Evolutionary conservation across 2,113 vertebrate species (phyloP).

Genomic region (Prinia subflava): DNA sequence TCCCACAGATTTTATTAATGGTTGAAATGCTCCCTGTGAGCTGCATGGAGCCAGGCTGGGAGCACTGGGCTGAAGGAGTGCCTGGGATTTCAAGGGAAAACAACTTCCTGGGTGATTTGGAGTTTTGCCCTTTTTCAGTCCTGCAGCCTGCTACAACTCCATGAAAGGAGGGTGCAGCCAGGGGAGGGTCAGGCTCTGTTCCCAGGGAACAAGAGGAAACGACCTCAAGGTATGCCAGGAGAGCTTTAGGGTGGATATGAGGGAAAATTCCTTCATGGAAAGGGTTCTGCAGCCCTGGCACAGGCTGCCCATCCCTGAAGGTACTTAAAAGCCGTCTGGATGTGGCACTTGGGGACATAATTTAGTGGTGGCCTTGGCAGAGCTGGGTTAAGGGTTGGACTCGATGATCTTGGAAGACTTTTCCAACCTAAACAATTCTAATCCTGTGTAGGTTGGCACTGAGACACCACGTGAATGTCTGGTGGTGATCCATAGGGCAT

Average conservation of each 20-base stretch:
- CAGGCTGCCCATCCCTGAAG: background rate
- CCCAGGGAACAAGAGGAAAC: background rate
- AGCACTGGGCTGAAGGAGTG: fast-evolving
- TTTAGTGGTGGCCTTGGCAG: background rate
- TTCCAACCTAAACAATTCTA: background rate
- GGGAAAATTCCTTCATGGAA: background rate
- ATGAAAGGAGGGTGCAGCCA: background rate
- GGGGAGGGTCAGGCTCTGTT: background rate
- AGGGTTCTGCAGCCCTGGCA: background rate
- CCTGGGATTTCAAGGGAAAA: background rate
- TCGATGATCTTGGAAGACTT: background rate
- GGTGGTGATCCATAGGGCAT: background rate
- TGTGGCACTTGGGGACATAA: background rate
- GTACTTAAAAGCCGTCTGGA: background rate
- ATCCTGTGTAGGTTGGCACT: fast-evolving
- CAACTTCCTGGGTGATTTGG: background rate
- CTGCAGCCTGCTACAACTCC: background rate
- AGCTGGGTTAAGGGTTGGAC: background rate
- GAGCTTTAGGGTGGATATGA: background rate
- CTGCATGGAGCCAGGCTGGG: background rate
- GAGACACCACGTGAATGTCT: fast-evolving
- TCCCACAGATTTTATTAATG: background rate
- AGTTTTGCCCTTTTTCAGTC: background rate
- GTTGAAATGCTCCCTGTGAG: background rate
- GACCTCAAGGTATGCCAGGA: background rate